Conservation (phyloP, 2,797 vertebrate species). For the Rallus crepitans region DNA sequence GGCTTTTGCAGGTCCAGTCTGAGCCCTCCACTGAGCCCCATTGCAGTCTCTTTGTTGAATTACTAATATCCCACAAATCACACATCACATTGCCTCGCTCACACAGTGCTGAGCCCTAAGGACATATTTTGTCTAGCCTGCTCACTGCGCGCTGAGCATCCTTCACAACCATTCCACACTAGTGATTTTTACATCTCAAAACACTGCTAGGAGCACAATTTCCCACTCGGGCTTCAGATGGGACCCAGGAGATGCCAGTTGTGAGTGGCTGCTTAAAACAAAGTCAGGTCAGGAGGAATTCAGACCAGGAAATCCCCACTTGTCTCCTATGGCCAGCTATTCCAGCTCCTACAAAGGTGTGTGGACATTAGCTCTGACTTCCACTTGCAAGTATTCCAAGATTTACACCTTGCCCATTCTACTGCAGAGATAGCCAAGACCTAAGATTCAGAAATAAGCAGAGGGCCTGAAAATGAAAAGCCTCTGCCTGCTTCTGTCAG, state of each 20-base stretch:
- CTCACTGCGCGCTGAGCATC: constrained; percentile 27
- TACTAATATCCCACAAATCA: constrained; percentile 61
- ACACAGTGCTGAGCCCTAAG: constrained; percentile 43
- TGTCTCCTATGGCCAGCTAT: background rate
- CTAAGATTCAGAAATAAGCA: background rate
- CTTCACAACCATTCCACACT: constrained; percentile 54
- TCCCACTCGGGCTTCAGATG: constrained; percentile 62
- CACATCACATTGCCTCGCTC: constrained; percentile 2
- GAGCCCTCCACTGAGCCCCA: constrained; percentile 16
- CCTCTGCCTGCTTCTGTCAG: background rate
- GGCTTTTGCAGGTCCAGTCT: background rate
- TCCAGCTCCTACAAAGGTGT: background rate
- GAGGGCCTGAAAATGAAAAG: background rate
- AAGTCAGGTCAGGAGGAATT: constrained; percentile 11
- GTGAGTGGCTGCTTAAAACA: constrained; percentile 27
- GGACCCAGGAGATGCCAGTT: constrained; percentile 25
- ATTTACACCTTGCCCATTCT: background rate
- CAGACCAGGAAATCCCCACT: constrained; percentile 10
- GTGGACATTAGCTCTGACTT: background rate
- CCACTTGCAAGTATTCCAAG: background rate
- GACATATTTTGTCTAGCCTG: constrained; percentile 44
- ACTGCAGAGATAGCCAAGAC: background rate
- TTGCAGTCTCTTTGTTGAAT: constrained; percentile 27
- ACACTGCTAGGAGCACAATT: constrained; percentile 66
- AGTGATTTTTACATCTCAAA: constrained; percentile 58